phyloP scores from a whole-genome alignment of 2,113 vertebrate genomes.

The Sphaerodactylus townsendi region DNA sequence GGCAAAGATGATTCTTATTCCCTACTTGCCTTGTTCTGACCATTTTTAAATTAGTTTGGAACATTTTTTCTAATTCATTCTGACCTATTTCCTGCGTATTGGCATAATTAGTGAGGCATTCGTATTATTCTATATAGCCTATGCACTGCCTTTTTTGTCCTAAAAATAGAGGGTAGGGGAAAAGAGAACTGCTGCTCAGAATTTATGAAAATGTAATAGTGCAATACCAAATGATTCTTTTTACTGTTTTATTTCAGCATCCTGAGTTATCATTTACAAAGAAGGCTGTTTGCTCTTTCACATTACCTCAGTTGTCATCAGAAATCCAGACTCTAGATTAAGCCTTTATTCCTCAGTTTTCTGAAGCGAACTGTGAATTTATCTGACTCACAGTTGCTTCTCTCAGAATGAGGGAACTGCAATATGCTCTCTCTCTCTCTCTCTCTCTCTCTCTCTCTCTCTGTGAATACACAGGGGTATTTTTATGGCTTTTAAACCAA shows the following conservation, averaged over 20 bases:
- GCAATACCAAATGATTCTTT: not conserved
- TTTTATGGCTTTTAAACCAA: not conserved
- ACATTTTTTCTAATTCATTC: constrained; percentile 30
- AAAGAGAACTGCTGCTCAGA: not conserved
- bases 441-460: not conserved
- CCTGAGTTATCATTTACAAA: not conserved
- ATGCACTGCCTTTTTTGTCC: not conserved
- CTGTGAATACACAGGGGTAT: not conserved
- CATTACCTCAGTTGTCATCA: not conserved
- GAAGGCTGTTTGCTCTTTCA: not conserved
- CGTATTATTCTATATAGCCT: not conserved
- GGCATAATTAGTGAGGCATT: not conserved
- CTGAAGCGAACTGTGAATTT: not conserved
- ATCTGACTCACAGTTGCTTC: not conserved
- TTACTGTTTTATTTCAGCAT: not conserved
- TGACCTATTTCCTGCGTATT: constrained; percentile 10
- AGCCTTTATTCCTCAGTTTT: not conserved
- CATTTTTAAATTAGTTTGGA: constrained; percentile 6
- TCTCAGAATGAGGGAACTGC: not conserved
- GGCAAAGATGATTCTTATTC: not conserved
- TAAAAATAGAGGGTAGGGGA: not conserved
- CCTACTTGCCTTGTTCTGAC: not conserved
- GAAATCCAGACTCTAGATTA: not conserved
- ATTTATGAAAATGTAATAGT: not conserved
- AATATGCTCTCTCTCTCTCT: not conserved